phyloP scores from a whole-genome alignment of 1,140 invertebrate genomes.

The Drusus annulatus region DNA sequence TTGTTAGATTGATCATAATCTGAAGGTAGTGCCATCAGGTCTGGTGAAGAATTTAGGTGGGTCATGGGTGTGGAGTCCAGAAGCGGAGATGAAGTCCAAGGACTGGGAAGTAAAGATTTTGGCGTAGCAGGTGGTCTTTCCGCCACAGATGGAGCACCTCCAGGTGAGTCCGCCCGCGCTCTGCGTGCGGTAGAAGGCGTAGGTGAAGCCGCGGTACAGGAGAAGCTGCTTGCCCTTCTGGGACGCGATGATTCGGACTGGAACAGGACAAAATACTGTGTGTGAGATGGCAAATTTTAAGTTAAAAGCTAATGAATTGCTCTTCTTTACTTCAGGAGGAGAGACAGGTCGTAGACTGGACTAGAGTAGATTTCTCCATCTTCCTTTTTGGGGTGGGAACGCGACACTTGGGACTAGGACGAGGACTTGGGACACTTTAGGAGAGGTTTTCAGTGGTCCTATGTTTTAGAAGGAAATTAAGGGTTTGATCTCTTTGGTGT shows the following conservation, averaged over 20 bases:
- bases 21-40: neutral
- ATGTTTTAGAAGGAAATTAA: too few relatives aligned
- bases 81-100: neutral
- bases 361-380: too few relatives aligned
- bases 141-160: constrained; percentile 16
- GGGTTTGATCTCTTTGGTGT: too few relatives aligned
- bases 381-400: too few relatives aligned
- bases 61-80: neutral
- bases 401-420: too few relatives aligned
- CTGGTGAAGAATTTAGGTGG: constrained; percentile 4
- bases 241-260: constrained; percentile 18
- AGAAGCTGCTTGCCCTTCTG: constrained; percentile 20
- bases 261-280: neutral
- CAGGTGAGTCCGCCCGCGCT: neutral
- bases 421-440: too few relatives aligned
- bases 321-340: too few relatives aligned
- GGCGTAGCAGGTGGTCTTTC: constrained; percentile 2
- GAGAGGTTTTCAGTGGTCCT: too few relatives aligned
- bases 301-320: too few relatives aligned
- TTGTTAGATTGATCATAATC: neutral
- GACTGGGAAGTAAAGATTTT: neutral
- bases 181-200: neutral
- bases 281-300: too few relatives aligned
- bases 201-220: constrained; percentile 18
- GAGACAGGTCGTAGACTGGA: too few relatives aligned